Conservation (phyloP, 2,888 invertebrate genomes). For the Nebria salina region DNA sequence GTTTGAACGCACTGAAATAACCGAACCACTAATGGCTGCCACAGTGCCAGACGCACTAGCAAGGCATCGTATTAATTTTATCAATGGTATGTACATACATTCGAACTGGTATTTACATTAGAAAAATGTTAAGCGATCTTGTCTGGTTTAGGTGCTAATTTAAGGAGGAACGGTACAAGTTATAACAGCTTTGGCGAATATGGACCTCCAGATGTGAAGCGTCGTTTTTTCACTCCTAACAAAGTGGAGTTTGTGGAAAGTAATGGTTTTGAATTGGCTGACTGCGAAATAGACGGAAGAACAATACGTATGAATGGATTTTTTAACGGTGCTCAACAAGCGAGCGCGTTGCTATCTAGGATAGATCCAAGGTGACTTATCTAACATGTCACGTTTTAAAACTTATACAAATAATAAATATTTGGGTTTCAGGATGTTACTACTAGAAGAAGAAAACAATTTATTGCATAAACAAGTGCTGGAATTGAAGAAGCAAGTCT, state of each 20-base stretch:
- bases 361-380: constrained; percentile 47
- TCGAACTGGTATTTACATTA: background rate
- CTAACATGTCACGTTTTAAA: background rate
- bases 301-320: constrained; percentile 44
- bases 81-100: constrained; percentile 17
- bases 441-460: constrained; percentile 74
- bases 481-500: constrained; percentile 75
- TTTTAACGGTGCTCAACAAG: constrained; percentile 48
- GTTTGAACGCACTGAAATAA: constrained; percentile 33
- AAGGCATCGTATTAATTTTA: constrained; percentile 26
- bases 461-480: constrained; percentile 74
- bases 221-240: constrained; percentile 55
- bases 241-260: constrained; percentile 47
- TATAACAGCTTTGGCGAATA: constrained; percentile 58
- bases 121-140: constrained; percentile 16
- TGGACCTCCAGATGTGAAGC: constrained; percentile 58
- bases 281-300: constrained; percentile 46
- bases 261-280: constrained; percentile 43
- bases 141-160: constrained; percentile 43
- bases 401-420: background rate
- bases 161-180: constrained; percentile 53
- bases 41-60: constrained; percentile 32
- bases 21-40: constrained; percentile 30
- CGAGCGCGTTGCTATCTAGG: constrained; percentile 41
- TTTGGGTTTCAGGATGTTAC: constrained; percentile 59